A percentile compares a stretch with the other conserved stretches of the same genome.
Conservation (phyloP, 2,888 invertebrate genomes). For the Lepidonotus clava region DNA sequence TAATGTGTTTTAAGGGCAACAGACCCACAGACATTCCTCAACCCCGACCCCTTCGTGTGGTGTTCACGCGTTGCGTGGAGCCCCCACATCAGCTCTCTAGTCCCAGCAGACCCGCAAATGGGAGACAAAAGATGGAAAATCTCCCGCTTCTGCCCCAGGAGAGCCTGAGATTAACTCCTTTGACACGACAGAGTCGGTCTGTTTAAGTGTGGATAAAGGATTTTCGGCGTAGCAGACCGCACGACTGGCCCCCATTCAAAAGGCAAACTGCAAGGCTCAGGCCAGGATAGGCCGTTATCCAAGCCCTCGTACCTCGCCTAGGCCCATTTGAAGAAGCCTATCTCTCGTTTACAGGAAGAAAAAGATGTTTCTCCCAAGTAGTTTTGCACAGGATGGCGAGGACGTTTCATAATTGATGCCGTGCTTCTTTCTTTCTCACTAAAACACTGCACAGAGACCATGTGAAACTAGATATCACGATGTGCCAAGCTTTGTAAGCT, state of each 20-base stretch:
- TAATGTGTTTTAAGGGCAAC: too few species aligned
- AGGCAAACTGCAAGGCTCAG: background rate
- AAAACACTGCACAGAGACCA: too few species aligned
- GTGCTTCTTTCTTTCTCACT: too few species aligned
- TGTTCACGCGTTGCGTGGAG: background rate
- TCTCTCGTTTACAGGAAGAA: too few species aligned
- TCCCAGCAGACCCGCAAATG: background rate
- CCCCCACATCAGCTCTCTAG: background rate
- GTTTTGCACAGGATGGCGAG: too few species aligned
- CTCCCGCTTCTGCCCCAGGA: background rate
- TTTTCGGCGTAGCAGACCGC: background rate
- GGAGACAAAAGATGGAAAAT: background rate
- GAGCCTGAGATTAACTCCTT: background rate
- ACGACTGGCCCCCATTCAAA: background rate
- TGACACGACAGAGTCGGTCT: constrained; percentile 8
- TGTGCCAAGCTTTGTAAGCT: too few species aligned
- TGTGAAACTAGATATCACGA: too few species aligned
- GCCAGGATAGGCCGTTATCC: background rate
- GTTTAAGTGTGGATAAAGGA: background rate
- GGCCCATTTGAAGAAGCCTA: too few species aligned
- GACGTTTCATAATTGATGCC: too few species aligned
- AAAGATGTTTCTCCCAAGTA: too few species aligned
- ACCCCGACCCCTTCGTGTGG: too few species aligned
- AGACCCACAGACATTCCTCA: too few species aligned
- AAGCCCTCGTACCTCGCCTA: background rate